Percentiles rank a stretch among this genome's conserved stretches.
These are phyloP conservation scores for Enteromius anoplus DNA, from an alignment of 2,797 vertebrate genomes.

Conservation along the genomic window DNA sequence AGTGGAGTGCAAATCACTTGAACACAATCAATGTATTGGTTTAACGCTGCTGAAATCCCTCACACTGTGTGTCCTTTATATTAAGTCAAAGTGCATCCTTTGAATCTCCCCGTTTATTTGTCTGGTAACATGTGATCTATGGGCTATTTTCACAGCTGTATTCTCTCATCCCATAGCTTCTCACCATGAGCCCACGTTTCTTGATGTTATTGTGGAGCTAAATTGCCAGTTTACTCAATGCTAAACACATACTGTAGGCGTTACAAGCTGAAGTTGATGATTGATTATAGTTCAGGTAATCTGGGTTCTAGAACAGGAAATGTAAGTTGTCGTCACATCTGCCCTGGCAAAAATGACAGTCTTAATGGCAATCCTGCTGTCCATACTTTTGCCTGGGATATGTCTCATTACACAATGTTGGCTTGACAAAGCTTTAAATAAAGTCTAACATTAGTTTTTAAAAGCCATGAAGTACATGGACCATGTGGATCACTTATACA, in stretches of 20 bases:
- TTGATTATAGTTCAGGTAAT: constrained; percentile 33
- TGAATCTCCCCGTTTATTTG: constrained; percentile 50
- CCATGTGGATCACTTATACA: neutral
- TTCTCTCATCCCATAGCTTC: constrained; percentile 36
- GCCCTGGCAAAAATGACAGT: constrained; percentile 4
- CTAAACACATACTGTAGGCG: constrained; percentile 16
- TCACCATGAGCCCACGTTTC: neutral
- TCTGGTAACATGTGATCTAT: constrained; percentile 53
- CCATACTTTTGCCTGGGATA: neutral
- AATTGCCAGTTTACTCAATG: constrained; percentile 31
- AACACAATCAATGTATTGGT: constrained; percentile 44
- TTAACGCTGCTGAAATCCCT: constrained; percentile 52
- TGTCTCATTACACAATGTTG: constrained; percentile 18
- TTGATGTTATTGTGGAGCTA: constrained; percentile 27
- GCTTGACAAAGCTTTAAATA: neutral
- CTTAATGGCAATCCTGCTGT: neutral
- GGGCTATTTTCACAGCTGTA: constrained; percentile 48
- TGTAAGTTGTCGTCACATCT: constrained; percentile 5
- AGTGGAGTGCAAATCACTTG: constrained; percentile 43
- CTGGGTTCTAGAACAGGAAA: constrained; percentile 36
- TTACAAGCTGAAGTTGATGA: constrained; percentile 26
- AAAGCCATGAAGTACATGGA: neutral
- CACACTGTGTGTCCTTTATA: constrained; percentile 39
- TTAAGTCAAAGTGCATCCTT: constrained; percentile 50
- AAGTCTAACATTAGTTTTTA: constrained; percentile 1